Evolutionary conservation across 2,888 invertebrate genomes (phyloP).

Genomic region (Agrenia bidenticulata): DNA sequence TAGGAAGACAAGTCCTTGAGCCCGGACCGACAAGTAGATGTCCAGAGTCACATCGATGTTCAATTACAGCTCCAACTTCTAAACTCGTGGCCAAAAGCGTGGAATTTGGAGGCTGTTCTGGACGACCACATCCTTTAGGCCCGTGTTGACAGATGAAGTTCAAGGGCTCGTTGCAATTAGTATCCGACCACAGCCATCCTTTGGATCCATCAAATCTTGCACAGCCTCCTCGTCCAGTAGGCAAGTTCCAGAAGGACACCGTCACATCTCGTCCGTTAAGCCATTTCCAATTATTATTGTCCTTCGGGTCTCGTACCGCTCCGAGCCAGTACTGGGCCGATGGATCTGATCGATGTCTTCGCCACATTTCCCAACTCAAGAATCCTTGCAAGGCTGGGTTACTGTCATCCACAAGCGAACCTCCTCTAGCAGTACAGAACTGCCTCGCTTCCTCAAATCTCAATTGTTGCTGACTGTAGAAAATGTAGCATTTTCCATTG

Average conservation of each 20-base stretch:
- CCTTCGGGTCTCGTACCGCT: conserved; percentile 77
- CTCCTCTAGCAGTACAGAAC: conserved; percentile 78
- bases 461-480: conserved; percentile 82
- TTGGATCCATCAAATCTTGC: conserved; percentile 88
- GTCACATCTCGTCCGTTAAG: conserved; percentile 82
- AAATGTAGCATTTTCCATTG: conserved; percentile 92
- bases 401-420: conserved; percentile 84
- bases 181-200: conserved; percentile 93
- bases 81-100: conserved; percentile 76
- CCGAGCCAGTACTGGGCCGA: conserved; percentile 95
- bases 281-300: conserved; percentile 84
- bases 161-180: conserved; percentile 77
- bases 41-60: conserved; percentile 80
- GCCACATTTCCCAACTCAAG: conserved; percentile 91
- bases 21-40: conserved; percentile 84
- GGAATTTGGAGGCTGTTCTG: conserved; percentile 90
- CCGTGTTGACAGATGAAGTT: conserved; percentile 94
- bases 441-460: conserved; percentile 75
- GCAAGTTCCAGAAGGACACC: conserved; percentile 88
- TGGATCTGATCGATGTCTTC: conserved; percentile 69
- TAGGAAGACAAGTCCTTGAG: conserved; percentile 79
- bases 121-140: conserved; percentile 85
- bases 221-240: conserved; percentile 79
- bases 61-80: conserved; percentile 78
- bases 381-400: conserved; percentile 92